A percentile compares a stretch with the other conserved stretches of the same genome.
phyloP scores from a whole-genome alignment of 2,113 vertebrate species.

The Nesoenas mayeri region DNA sequence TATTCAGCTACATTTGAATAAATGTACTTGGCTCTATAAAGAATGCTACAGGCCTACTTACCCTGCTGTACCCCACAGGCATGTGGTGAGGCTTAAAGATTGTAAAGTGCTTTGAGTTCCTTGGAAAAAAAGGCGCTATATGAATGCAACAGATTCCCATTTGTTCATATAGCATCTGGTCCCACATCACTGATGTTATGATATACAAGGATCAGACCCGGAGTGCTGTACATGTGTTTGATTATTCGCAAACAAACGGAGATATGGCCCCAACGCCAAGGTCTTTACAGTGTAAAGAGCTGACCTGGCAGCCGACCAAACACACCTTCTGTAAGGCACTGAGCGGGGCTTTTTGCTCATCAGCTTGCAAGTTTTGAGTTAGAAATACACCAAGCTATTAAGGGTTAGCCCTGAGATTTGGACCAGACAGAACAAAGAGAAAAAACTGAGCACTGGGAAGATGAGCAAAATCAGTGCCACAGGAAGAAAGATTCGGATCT shows the following conservation, averaged over 20 bases:
- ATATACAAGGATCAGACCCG: not conserved
- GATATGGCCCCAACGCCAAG: not conserved
- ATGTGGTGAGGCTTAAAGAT: conserved; percentile 68
- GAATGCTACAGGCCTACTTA: conserved; percentile 66
- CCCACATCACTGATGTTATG: conserved; percentile 1
- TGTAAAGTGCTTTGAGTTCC: conserved; percentile 66
- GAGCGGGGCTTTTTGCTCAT: not conserved
- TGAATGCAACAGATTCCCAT: conserved; percentile 61
- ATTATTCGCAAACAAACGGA: not conserved
- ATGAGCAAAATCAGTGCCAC: not conserved
- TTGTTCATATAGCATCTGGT: conserved; percentile 66
- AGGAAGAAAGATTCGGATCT: not conserved
- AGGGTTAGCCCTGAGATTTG: not conserved
- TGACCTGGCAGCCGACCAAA: conserved; percentile 36
- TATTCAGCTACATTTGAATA: conserved; percentile 75
- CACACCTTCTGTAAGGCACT: conserved; percentile 19
- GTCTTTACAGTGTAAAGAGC: not conserved
- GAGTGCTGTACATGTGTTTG: not conserved
- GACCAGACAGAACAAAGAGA: not conserved
- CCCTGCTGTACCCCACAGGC: conserved; percentile 67
- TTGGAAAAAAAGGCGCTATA: conserved; percentile 40
- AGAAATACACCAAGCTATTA: not conserved
- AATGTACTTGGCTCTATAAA: conserved; percentile 71
- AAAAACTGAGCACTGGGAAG: not conserved
- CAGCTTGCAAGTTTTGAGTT: not conserved